Conservation (phyloP, 2,888 invertebrate species). For the Melolontha melolontha region DNA sequence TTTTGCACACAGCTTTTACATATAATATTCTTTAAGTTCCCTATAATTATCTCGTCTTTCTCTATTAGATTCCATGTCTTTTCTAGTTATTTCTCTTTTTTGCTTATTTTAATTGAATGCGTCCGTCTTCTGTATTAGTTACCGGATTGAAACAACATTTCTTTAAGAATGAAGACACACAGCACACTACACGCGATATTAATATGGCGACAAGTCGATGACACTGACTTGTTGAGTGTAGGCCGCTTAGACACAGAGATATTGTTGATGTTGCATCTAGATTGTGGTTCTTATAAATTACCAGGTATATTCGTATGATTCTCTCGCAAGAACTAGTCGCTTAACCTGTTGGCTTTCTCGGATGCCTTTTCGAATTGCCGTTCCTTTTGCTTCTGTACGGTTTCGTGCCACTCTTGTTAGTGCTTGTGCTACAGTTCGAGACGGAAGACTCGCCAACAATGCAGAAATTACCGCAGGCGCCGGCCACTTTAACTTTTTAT, state of each 20-base stretch:
- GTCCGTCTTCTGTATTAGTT: constrained; percentile 58
- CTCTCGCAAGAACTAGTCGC: constrained; percentile 60
- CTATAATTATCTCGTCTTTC: constrained; percentile 15
- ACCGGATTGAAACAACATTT: constrained; percentile 59
- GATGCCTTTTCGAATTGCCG: constrained; percentile 57
- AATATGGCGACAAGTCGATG: constrained; percentile 65
- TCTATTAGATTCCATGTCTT: constrained; percentile 16
- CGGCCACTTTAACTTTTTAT: constrained; percentile 30
- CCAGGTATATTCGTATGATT: constrained; percentile 58
- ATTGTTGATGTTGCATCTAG: constrained; percentile 63
- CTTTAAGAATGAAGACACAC: constrained; percentile 60
- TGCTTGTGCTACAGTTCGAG: constrained; percentile 20
- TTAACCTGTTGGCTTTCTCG: constrained; percentile 58
- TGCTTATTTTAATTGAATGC: constrained; percentile 55
- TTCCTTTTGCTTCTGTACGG: constrained; percentile 23
- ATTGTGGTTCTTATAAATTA: constrained; percentile 64
- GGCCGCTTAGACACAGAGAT: constrained; percentile 62
- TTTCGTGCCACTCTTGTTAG: constrained; percentile 31
- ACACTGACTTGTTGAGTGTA: constrained; percentile 61
- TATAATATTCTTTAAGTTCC: neutral
- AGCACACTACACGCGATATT: constrained; percentile 61
- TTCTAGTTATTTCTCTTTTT: constrained; percentile 36
- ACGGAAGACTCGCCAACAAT: constrained; percentile 37
- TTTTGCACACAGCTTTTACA: constrained; percentile 5
- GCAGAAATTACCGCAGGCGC: constrained; percentile 37